Conservation (phyloP, 2,888 invertebrate genomes). For the Melolontha melolontha region DNA sequence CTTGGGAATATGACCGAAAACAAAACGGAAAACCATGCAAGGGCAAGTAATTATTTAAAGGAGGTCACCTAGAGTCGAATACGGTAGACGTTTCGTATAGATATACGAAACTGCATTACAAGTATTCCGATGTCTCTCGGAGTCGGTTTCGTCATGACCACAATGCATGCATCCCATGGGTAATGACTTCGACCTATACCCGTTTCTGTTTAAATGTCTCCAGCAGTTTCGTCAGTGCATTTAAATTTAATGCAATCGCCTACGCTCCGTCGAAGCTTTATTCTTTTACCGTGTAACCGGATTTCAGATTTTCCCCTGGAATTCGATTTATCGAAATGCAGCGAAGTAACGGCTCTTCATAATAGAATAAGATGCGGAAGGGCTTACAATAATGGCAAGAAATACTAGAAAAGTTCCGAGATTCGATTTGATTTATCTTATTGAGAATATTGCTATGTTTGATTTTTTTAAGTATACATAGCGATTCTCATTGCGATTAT, state of each 20-base stretch:
- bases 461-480: no score
- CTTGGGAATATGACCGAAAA: no score
- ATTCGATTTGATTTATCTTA: background rate
- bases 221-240: constrained; percentile 49
- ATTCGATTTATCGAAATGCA: constrained; percentile 14
- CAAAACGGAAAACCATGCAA: no score
- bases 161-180: constrained; percentile 48
- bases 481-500: no score
- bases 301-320: constrained; percentile 7
- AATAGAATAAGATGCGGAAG: constrained; percentile 8
- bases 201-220: constrained; percentile 48
- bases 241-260: constrained; percentile 42
- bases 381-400: constrained; percentile 5
- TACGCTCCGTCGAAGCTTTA: constrained; percentile 22
- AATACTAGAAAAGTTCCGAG: background rate
- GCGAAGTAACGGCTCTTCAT: constrained; percentile 18
- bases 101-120: background rate
- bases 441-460: no score
- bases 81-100: background rate
- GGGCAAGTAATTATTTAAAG: no score
- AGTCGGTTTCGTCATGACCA: constrained; percentile 48
- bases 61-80: no score
- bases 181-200: constrained; percentile 43
- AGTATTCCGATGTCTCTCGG: constrained; percentile 20
- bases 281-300: constrained; percentile 19